Base-by-base conservation (phyloP, 1,140 invertebrate genomes). In the Hypothenemus hampei region DNA sequence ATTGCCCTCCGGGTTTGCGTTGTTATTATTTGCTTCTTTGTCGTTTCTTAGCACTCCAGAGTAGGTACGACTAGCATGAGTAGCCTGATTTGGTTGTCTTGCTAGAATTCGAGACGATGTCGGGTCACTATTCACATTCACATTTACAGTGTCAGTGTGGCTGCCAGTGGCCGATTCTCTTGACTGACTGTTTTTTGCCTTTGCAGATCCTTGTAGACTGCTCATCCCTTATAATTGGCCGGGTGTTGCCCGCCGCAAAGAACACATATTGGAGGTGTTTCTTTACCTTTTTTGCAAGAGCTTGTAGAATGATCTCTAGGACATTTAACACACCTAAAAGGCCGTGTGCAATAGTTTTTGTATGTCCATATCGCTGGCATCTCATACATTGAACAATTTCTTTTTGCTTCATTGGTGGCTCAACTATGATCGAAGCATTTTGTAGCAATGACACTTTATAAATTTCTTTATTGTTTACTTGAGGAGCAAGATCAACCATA, bases 291-390 rank as follows among this genome's bases (percentile, higher is more conserved):
- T 20, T 31, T 66, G 64, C 73, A 77, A 60, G 64, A 66, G 64
- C 65, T 41, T 4, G 64, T 63, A 15, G 37, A 15, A 39, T 73
- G 72, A 10, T 66, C 40, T 19, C 45, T 44, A 11, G 63, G 67
- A 60, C 71, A 74, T 60, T 71, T 72, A 3, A 73, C 68, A 47
- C 71, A 73, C 19, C 58, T 46, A 13, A 29, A 53, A 40, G 39
- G 18, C 39, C 58, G 61, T 10, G 19, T 56, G 40, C 69, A 73
- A 35, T 72, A 67, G 3, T 40, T 57, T 69, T 67, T 8, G 68
- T 69, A 41, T 74, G 70, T 3, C 71, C 72, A 50, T 62, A 73
- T 29, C 52, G 33, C 59, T 74, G 69, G 48, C 69, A 73, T 13
- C 65, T 57, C 11, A 41, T 53, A 40, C 70, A 72, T 56, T 73